Conservation (phyloP, 2,113 vertebrate species). For the Rhinogobius similis region DNA sequence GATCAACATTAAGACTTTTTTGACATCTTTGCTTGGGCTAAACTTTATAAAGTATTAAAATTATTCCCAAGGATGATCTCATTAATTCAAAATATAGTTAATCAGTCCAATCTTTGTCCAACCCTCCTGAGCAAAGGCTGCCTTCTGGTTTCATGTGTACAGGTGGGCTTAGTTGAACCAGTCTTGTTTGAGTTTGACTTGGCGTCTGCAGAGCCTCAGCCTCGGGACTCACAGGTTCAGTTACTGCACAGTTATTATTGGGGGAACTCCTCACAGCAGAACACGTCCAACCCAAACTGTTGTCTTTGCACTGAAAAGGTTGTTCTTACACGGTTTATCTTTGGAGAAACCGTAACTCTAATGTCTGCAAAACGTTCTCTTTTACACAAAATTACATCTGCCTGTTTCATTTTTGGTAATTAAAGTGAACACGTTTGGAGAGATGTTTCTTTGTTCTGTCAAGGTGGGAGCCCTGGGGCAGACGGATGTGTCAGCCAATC, state of each 20-base stretch:
- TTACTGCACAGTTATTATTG: not conserved
- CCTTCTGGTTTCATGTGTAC: not conserved
- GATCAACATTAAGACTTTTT: too few species aligned
- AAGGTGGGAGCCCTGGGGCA: too few species aligned
- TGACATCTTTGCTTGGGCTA: too few species aligned
- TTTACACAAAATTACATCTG: not conserved
- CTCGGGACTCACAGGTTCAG: not conserved
- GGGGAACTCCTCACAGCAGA: not conserved
- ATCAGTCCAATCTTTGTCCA: not conserved
- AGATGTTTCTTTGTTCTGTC: not conserved
- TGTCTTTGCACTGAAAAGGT: not conserved
- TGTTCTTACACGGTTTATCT: not conserved
- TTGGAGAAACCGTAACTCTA: not conserved
- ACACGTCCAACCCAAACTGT: conserved; percentile 14
- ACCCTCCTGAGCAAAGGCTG: not conserved
- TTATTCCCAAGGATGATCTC: too few species aligned
- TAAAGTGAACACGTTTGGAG: not conserved
- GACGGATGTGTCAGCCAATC: too few species aligned
- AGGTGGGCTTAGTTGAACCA: not conserved
- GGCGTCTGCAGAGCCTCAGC: conserved; percentile 1
- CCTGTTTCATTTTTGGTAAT: not conserved
- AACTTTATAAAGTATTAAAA: too few species aligned
- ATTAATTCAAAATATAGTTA: too few species aligned
- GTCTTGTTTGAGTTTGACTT: conserved; percentile 11
- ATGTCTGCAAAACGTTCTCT: not conserved